Evolutionary conservation across 2,797 vertebrate species (phyloP).

Genomic region (Amblyopsis hoosieri): DNA sequence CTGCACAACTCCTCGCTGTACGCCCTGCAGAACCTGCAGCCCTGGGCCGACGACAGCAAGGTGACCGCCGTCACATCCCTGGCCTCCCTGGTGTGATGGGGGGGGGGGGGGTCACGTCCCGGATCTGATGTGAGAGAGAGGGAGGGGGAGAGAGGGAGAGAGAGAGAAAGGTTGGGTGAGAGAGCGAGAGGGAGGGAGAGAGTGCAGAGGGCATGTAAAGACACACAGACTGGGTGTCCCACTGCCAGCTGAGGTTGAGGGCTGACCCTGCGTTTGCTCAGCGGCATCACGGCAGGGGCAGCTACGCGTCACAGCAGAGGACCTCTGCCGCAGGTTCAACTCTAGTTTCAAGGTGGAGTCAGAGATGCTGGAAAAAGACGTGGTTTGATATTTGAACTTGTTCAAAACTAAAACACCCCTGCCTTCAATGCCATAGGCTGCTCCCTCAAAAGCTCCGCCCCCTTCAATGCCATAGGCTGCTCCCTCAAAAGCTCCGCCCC

Average conservation of each 20-base stretch:
- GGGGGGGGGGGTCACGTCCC: not conserved
- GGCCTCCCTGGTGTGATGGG: constrained; percentile 79
- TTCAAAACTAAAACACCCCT: no score
- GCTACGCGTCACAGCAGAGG: no score
- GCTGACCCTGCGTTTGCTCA: not conserved
- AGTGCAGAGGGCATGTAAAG: not conserved
- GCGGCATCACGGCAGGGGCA: no score
- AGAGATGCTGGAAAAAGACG: no score
- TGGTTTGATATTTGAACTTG: no score
- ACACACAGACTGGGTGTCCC: no score
- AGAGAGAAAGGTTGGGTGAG: not conserved
- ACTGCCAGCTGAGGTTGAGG: not conserved
- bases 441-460: no score
- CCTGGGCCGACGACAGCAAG: constrained; percentile 97
- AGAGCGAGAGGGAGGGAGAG: not conserved
- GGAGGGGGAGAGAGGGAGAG: not conserved
- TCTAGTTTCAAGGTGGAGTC: no score
- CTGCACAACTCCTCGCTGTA: constrained; percentile 98
- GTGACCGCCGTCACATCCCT: constrained; percentile 86
- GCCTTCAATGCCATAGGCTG: no score
- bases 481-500: no score
- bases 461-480: no score
- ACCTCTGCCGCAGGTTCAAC: no score
- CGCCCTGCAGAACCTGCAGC: constrained; percentile 97
- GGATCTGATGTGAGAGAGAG: not conserved